phyloP scores from a whole-genome alignment of 2,888 invertebrate genomes.

The Embidobia sp. region DNA sequence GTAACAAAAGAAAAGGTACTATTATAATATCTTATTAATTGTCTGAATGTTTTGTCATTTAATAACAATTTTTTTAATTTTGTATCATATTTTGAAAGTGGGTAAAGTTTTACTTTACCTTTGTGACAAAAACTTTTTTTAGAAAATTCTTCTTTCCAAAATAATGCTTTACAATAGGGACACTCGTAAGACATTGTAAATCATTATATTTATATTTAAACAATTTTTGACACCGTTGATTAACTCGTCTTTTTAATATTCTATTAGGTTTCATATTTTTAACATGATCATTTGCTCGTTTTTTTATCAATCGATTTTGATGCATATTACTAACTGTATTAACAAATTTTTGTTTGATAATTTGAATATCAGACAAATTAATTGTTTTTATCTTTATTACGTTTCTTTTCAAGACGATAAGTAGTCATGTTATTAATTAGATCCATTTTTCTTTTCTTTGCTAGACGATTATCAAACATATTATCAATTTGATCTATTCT shows the following conservation, averaged over 20 bases:
- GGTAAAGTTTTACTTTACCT: constrained; percentile 37
- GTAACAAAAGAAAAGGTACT: constrained; percentile 47
- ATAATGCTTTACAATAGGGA: constrained; percentile 19
- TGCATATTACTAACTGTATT: too few species aligned
- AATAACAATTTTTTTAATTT: constrained; percentile 47
- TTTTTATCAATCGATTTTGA: too few species aligned
- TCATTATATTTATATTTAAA: constrained; percentile 1
- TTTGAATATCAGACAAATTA: too few species aligned
- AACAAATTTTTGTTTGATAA: too few species aligned
- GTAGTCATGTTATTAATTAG: neutral
- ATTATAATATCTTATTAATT: constrained; percentile 54
- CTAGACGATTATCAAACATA: neutral
- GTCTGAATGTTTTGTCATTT: constrained; percentile 37
- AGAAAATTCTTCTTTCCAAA: constrained; percentile 40
- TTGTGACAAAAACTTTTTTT: constrained; percentile 43
- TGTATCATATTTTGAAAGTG: constrained; percentile 39
- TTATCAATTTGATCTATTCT: neutral
- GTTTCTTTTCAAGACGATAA: neutral
- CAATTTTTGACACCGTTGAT: constrained; percentile 9
- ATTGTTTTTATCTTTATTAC: too few species aligned
- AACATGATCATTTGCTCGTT: neutral
- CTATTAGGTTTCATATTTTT: constrained; percentile 6
- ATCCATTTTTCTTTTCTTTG: neutral
- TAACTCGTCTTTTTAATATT: constrained; percentile 3
- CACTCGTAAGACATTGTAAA: constrained; percentile 44